Evolutionary conservation across 1,140 invertebrate genomes (phyloP).

Genomic region (Kradibia gibbosae): DNA sequence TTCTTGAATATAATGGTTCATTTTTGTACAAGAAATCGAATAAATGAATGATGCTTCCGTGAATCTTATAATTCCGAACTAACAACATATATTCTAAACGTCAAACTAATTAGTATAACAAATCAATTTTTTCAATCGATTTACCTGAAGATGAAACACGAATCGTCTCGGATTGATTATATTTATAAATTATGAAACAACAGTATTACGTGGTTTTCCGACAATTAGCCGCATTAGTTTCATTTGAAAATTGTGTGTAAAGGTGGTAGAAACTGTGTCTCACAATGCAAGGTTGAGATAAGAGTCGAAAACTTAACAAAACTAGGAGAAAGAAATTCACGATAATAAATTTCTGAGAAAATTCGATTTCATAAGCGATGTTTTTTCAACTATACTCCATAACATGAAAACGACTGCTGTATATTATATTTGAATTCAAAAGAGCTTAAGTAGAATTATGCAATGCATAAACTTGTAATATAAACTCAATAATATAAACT

Average conservation of each 20-base stretch:
- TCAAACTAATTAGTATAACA: too few relatives aligned
- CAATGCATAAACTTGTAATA: too few relatives aligned
- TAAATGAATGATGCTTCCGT: too few relatives aligned
- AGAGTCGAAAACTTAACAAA: constrained; percentile 12
- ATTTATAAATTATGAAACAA: background rate
- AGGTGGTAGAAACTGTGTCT: constrained; percentile 2
- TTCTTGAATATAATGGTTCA: too few relatives aligned
- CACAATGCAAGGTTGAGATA: constrained; percentile 24
- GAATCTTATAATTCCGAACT: too few relatives aligned
- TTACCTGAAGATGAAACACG: too few relatives aligned
- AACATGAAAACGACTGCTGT: background rate
- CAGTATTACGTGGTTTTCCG: background rate
- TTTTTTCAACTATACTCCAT: background rate
- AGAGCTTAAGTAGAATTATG: background rate
- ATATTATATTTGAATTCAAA: background rate
- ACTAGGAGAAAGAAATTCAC: constrained; percentile 11
- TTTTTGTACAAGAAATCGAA: too few relatives aligned
- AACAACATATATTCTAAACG: too few relatives aligned
- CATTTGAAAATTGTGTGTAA: background rate
- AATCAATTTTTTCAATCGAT: too few relatives aligned
- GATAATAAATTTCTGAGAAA: constrained; percentile 26
- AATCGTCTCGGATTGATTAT: too few relatives aligned
- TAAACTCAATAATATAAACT: background rate
- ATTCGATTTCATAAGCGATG: background rate
- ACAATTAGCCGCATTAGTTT: too few relatives aligned